Percentiles rank a stretch among this genome's conserved stretches.
These are phyloP conservation scores for Phrynosoma platyrhinos DNA, from an alignment of 2,113 vertebrate genomes.

Conservation along the genomic window DNA sequence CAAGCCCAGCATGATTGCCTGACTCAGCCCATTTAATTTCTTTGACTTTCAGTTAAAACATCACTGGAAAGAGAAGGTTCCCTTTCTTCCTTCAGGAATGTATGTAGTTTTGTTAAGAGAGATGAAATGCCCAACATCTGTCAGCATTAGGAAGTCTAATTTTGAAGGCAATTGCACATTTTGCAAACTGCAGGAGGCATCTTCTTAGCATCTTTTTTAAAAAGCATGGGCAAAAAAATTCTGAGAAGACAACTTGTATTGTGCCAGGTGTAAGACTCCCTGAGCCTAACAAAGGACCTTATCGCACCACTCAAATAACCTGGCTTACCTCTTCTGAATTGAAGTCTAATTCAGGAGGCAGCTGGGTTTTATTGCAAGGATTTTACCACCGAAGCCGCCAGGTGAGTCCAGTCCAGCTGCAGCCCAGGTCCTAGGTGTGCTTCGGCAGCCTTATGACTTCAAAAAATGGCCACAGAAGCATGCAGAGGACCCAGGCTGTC, in stretches of 20 bases:
- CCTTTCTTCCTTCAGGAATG: conserved; percentile 48
- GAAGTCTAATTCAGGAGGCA: too few relatives aligned
- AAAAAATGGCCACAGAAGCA: too few relatives aligned
- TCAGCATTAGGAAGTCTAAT: conserved; percentile 32
- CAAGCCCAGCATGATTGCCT: neutral
- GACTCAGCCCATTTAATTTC: conserved; percentile 37
- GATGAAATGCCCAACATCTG: conserved; percentile 53
- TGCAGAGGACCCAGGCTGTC: too few relatives aligned
- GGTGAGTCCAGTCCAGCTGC: too few relatives aligned
- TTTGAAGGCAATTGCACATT: conserved; percentile 31
- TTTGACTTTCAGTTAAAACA: neutral
- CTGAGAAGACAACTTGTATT: neutral
- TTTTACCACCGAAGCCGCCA: too few relatives aligned
- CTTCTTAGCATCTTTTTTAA: conserved; percentile 1
- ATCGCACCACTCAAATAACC: too few relatives aligned
- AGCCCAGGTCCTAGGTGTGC: too few relatives aligned
- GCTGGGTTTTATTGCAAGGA: too few relatives aligned
- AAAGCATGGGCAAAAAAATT: conserved; percentile 20
- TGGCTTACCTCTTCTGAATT: too few relatives aligned
- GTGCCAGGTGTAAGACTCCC: conserved; percentile 33
- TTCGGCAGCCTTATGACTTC: too few relatives aligned
- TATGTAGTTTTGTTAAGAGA: conserved; percentile 46
- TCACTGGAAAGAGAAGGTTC: conserved; percentile 6
- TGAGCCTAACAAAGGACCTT: conserved; percentile 6
- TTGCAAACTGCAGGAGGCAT: neutral